Evolutionary conservation across 2,113 vertebrate genomes (phyloP).

Genomic region (Colinus virginianus): DNA sequence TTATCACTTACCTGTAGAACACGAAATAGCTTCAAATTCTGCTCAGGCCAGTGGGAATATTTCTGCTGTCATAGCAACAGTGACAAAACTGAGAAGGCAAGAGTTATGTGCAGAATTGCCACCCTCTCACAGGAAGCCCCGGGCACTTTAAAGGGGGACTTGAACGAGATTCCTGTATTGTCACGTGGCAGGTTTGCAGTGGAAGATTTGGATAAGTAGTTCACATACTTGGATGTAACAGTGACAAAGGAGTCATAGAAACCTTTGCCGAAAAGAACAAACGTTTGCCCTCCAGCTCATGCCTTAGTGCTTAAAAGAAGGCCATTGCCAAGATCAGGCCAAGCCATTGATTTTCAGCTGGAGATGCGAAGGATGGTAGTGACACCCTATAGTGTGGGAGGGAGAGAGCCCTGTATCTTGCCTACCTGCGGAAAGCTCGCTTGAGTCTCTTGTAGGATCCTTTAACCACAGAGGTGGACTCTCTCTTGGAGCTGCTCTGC

Average conservation of each 20-base stretch:
- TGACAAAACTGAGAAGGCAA: background rate
- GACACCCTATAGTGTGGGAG: background rate
- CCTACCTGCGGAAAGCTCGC: conserved; percentile 90
- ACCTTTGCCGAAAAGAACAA: background rate
- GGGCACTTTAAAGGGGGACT: background rate
- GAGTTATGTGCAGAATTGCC: background rate
- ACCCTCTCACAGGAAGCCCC: background rate
- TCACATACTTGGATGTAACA: background rate
- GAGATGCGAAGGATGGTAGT: background rate
- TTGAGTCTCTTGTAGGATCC: conserved; percentile 90
- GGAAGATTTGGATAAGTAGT: background rate
- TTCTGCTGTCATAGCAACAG: background rate
- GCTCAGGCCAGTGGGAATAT: background rate
- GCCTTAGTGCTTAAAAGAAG: background rate
- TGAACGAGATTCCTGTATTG: background rate
- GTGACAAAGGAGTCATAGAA: background rate
- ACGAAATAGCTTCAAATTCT: background rate
- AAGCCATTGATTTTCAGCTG: background rate
- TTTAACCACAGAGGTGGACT: conserved; percentile 93
- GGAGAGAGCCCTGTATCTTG: background rate
- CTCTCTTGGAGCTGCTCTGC: conserved; percentile 88
- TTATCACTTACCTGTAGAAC: background rate
- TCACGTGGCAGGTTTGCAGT: background rate
- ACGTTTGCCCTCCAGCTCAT: background rate
- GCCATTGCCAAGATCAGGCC: background rate